Evolutionary conservation across 1,140 invertebrate genomes (phyloP).

Genomic region (Apis cerana): DNA sequence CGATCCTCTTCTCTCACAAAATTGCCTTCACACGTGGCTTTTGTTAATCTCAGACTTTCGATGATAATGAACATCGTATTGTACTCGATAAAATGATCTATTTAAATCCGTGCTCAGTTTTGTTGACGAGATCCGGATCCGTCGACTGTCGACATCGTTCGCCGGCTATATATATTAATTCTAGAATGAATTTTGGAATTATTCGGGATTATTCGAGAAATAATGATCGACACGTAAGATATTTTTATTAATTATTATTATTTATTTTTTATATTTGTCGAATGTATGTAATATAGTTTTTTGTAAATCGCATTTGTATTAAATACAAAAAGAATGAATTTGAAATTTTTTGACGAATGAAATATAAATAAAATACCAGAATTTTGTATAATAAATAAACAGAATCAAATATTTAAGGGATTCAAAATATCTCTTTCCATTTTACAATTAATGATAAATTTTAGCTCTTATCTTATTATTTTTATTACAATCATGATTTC

Average conservation of each 20-base stretch:
- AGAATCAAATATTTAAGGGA: not conserved
- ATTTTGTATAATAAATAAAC: not conserved
- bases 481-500: not conserved
- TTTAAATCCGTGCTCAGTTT: constrained; percentile 50
- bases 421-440: not conserved
- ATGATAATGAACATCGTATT: constrained; percentile 56
- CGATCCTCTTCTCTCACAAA: constrained; percentile 38
- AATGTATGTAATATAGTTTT: no score
- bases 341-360: not conserved
- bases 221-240: no score
- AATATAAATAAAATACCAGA: no score
- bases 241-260: not conserved
- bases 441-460: no score
- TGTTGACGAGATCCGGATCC: constrained; percentile 12
- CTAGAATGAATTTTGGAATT: not conserved
- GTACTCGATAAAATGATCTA: constrained; percentile 61
- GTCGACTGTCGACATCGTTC: not conserved
- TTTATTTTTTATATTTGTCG: no score
- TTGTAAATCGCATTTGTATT: not conserved
- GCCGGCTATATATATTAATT: not conserved
- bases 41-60: constrained; percentile 61
- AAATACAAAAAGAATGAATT: no score
- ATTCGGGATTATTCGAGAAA: not conserved
- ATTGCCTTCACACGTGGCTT: constrained; percentile 34
- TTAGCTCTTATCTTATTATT: no score